Evolutionary conservation across 2,797 vertebrate species (phyloP), one percentile per base, ranked within the genome.

Genomic region (Sebastes alutus): DNA sequence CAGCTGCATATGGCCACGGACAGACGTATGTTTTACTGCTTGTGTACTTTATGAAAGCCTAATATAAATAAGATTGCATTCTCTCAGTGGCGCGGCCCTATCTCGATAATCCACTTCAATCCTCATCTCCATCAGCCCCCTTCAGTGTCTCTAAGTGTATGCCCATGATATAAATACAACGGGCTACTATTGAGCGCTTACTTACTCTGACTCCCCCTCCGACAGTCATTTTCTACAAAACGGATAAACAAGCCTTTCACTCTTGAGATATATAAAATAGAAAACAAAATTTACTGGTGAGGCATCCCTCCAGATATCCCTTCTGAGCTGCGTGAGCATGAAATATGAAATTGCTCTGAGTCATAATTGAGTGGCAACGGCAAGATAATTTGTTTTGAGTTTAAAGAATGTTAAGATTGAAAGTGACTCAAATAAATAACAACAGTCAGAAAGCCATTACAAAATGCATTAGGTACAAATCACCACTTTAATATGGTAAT

Each of bases 71-170:
- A 56, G 33, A 81, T 87, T 83, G 87, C 66, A 81, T 87, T 87
- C 87, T 84, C 85, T 81, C 64, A 54, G 67, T 54, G 79, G 81
- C 35, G 81, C 72, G 59, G 72, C 73, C 75, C 88, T 68, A 71
- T 87, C 74, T 77, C 78, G 2, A 68, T 91, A 92, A 93, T 91
- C 92, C 87, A 89, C 82, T 87, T 83, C 90, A 90, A 89, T 92
- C 88, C 88, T 72, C 82, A 67, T 87, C 88, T 89, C 72, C 84
- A 82, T 84, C 89, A 79, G 72, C 65, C 76, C 86, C 77, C 71
- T 88, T 78, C 32, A 65, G 85, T 83, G 77, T 75, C 73, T 85
- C 65, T 81, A 70, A 88, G 72, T 83, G 78, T 80, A 58, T 35
- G 66, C 52, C 49, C 61, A 5, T 52, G 83, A 79, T 81, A 89